phyloP scores from a whole-genome alignment of 1,140 invertebrate genomes.

The Atopsyche davidsoni region DNA sequence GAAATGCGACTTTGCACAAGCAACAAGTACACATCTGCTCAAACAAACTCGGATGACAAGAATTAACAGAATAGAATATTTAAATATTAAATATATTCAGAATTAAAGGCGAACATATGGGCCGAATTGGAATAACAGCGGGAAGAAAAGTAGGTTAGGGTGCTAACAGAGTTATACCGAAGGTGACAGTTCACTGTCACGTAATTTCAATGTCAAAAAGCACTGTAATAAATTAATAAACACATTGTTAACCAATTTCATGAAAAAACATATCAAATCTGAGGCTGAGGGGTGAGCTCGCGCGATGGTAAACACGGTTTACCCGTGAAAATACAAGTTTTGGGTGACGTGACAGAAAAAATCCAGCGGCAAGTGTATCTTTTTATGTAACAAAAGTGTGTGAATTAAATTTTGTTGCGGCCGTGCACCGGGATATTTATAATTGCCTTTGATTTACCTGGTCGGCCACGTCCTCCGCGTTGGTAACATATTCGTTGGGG shows the following conservation, averaged over 20 bases:
- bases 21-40: too few relatives aligned
- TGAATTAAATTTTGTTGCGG: neutral
- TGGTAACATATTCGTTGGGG: slow-evolving; percentile 82
- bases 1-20: too few relatives aligned
- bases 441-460: slow-evolving; percentile 61
- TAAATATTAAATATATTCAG: too few relatives aligned
- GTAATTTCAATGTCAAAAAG: too few relatives aligned
- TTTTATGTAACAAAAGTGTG: slow-evolving; percentile 5
- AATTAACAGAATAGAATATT: too few relatives aligned
- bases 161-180: neutral
- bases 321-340: slow-evolving; percentile 14
- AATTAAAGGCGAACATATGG: slow-evolving; percentile 16
- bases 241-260: too few relatives aligned
- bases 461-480: slow-evolving; percentile 90
- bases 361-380: slow-evolving; percentile 32
- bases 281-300: too few relatives aligned
- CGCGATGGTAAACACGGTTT: slow-evolving; percentile 17
- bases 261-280: too few relatives aligned
- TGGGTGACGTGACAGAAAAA: slow-evolving; percentile 47
- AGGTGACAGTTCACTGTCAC: slow-evolving; percentile 17
- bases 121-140: slow-evolving; percentile 6
- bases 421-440: slow-evolving; percentile 12
- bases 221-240: too few relatives aligned
- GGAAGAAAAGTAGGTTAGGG: slow-evolving; percentile 21
- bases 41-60: too few relatives aligned